Evolutionary conservation across 2,113 vertebrate species (phyloP), one percentile per base, ranked within the genome.

Genomic region (Elgaria multicarinata): DNA sequence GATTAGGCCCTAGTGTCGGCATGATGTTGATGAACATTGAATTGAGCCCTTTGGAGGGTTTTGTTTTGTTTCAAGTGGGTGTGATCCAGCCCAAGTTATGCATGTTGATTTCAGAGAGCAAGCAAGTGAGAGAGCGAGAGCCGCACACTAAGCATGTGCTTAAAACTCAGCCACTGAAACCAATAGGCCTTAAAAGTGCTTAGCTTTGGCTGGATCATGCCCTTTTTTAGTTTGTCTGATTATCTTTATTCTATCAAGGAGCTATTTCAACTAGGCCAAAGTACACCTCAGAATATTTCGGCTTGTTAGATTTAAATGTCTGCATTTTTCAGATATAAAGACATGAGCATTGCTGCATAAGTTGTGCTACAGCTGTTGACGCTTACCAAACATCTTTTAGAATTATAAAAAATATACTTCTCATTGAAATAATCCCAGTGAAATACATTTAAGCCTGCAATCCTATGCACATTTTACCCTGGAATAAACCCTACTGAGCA

Each of bases 241-340:
- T 77, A 58, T 44, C 16, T 13, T 42, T 64, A 77, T 55, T 72
- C n/a, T 42, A 20, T 85, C 72, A 90, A 89, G 87, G n/a, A 93
- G 91, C 42, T 66, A 18, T 87, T 88, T 93, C 94, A 75, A 91
- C 72, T 82, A 83, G 92, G 92, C 92, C 85, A 94, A 94, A 84
- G 88, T 93, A 87, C 72, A 39, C 90, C 91, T 95, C 92, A 66
- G 81, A 91, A 92, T 89, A 86, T 58, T 71, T 89, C 92, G 46
- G n/a, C 46, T 87, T 84, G 83, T 89, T 91, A 0, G 13, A 42
- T 79, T 69, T 24, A 75, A 62, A 7, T 77, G 53, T 86, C 36
- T 44, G 39, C 31, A 12, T 64, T 66, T 42, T 82, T 69, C 24
- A 14, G n/a, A 82, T 69, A 75, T 42, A 72, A 76, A 89, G 80